These are phyloP conservation scores for Loxodonta africana DNA, from an alignment of 2,113 vertebrate genomes.

Conservation along the genomic window DNA sequence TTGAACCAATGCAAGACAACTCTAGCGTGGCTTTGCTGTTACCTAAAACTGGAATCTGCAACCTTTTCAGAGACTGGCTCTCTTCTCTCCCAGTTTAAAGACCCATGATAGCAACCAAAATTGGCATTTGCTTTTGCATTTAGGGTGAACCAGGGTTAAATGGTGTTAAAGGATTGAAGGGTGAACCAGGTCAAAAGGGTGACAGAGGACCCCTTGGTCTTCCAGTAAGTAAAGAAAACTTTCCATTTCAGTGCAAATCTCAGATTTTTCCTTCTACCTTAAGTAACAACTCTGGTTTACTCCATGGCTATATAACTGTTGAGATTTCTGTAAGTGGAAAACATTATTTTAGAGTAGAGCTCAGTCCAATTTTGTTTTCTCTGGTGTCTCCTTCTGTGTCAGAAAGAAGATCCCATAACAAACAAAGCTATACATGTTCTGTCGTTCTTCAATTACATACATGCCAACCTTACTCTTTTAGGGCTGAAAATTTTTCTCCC, in stretches of 20 bases:
- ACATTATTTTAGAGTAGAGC: conserved; percentile 66
- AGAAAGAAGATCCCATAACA: conserved; percentile 59
- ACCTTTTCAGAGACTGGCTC: conserved; percentile 83
- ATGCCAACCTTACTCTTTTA: conserved; percentile 37
- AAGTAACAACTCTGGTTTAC: conserved; percentile 86
- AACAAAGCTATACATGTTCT: conserved; percentile 60
- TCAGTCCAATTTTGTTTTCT: conserved; percentile 72
- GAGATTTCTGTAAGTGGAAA: conserved; percentile 47
- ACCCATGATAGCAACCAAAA: conserved; percentile 88
- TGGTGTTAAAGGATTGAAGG: conserved; percentile 97
- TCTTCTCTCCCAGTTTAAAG: conserved; percentile 88
- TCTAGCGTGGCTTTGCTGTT: conserved; percentile 71
- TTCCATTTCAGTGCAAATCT: conserved; percentile 88
- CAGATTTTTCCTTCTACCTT: conserved; percentile 86
- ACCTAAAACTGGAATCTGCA: conserved; percentile 89
- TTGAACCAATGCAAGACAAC: neutral
- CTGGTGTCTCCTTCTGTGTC: conserved; percentile 65
- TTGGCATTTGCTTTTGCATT: conserved; percentile 91
- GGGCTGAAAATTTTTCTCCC: neutral
- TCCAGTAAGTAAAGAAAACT: conserved; percentile 96
- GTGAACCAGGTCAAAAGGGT: conserved; percentile 98
- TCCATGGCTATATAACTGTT: conserved; percentile 23
- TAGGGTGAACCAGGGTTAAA: conserved; percentile 98
- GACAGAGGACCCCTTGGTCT: conserved; percentile 99
- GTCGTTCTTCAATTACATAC: conserved; percentile 75